Conservation (phyloP, 2,113 vertebrate genomes). For the Acrocephalus arundinaceus region DNA sequence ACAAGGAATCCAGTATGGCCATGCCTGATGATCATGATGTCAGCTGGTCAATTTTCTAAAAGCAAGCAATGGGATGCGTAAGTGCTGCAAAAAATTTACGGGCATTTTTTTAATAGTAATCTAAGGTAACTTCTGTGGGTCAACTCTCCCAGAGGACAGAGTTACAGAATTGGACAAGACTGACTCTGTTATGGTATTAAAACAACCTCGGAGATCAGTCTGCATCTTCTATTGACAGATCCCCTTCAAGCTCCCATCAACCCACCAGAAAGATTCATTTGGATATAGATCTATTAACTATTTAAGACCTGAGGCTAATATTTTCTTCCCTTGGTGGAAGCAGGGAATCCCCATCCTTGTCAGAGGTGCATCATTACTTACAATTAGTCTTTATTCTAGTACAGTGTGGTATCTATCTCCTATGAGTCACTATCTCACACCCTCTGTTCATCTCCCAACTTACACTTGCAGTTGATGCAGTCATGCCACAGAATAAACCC, state of each 20-base stretch:
- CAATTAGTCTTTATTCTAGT: neutral
- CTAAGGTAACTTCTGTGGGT: neutral
- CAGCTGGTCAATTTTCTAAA: neutral
- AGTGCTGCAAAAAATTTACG: neutral
- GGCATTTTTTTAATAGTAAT: neutral
- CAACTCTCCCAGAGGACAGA: neutral
- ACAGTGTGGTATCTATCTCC: neutral
- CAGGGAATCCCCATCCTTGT: neutral
- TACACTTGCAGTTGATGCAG: neutral
- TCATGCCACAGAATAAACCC: neutral
- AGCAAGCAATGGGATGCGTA: accelerated
- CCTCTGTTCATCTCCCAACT: neutral
- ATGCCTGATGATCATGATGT: accelerated
- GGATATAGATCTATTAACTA: neutral
- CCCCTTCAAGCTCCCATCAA: neutral
- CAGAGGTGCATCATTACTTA: neutral
- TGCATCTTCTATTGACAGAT: neutral
- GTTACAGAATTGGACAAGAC: neutral
- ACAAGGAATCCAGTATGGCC: neutral
- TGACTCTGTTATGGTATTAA: neutral
- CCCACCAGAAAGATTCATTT: neutral
- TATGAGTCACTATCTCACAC: neutral
- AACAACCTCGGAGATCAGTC: neutral
- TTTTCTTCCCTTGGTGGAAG: neutral
- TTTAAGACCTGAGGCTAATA: neutral